A percentile compares a stretch with the other conserved stretches of the same genome.
phyloP scores from a whole-genome alignment of 2,797 vertebrate genomes.

The Menidia menidia region DNA sequence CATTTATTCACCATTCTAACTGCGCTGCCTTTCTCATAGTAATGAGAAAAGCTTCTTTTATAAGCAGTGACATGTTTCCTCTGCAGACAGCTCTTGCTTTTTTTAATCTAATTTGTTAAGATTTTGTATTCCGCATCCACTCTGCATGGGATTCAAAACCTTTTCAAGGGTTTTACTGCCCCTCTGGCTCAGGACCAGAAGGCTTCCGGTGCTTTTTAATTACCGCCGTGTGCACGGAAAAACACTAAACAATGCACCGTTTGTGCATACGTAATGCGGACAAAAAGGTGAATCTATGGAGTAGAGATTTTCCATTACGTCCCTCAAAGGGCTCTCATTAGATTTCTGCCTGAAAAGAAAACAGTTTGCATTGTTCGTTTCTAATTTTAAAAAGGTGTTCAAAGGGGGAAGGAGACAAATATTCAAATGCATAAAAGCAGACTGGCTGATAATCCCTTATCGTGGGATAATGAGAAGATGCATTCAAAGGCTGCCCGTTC shows the following conservation, averaged over 20 bases:
- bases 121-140: slow-evolving; percentile 40
- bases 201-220: slow-evolving; percentile 26
- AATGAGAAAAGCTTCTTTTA: slow-evolving; percentile 23
- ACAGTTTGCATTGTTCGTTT: too few relatives aligned
- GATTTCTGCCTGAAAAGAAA: too few relatives aligned
- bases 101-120: slow-evolving; percentile 52
- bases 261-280: slow-evolving; percentile 16
- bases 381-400: too few relatives aligned
- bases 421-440: too few relatives aligned
- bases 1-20: slow-evolving; percentile 53
- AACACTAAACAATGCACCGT: background rate
- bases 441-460: too few relatives aligned
- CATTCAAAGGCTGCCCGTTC: too few relatives aligned
- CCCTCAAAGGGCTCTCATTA: too few relatives aligned
- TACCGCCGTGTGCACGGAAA: slow-evolving; percentile 18
- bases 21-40: slow-evolving; percentile 37
- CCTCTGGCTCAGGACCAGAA: slow-evolving; percentile 21
- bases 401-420: too few relatives aligned
- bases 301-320: too few relatives aligned
- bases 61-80: slow-evolving; percentile 35
- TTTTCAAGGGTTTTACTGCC: slow-evolving; percentile 37
- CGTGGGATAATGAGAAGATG: too few relatives aligned
- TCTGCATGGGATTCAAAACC: slow-evolving; percentile 32
- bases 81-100: slow-evolving; percentile 22
- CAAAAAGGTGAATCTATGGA: too few relatives aligned